Evolutionary conservation across 1,140 invertebrate genomes (phyloP).

Genomic region (Nomia melanderi): DNA sequence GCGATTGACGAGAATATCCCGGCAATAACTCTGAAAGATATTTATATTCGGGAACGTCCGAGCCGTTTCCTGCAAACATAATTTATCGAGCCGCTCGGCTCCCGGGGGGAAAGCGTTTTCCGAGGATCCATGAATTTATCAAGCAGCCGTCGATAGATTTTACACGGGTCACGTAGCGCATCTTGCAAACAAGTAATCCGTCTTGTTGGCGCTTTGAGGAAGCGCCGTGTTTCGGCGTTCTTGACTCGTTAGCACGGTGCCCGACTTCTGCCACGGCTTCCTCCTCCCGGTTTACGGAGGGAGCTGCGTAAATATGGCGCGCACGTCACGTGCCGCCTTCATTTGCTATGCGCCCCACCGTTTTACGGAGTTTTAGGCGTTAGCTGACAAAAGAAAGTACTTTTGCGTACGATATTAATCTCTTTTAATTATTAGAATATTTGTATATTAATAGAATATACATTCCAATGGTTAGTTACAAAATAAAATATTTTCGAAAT

Average conservation of each 20-base stretch:
- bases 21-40: not conserved
- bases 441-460: no score
- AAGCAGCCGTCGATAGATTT: not conserved
- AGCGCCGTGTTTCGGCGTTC: not conserved
- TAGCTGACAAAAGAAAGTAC: no score
- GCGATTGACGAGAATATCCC: no score
- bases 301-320: no score
- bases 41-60: not conserved
- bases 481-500: no score
- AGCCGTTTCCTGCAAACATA: not conserved
- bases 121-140: not conserved
- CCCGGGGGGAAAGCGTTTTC: not conserved
- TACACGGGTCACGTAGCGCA: not conserved
- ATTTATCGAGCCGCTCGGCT: not conserved
- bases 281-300: no score
- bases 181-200: not conserved
- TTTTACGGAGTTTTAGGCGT: no score
- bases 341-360: no score
- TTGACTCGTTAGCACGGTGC: not conserved
- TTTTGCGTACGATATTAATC: no score
- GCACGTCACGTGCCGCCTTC: no score
- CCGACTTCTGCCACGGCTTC: not conserved
- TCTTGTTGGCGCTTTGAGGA: not conserved
- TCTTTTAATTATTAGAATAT: no score
- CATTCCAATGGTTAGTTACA: no score